These are phyloP conservation scores for Leptinotarsa lineolata DNA, from an alignment of 1,140 invertebrate species.

Conservation along the genomic window DNA sequence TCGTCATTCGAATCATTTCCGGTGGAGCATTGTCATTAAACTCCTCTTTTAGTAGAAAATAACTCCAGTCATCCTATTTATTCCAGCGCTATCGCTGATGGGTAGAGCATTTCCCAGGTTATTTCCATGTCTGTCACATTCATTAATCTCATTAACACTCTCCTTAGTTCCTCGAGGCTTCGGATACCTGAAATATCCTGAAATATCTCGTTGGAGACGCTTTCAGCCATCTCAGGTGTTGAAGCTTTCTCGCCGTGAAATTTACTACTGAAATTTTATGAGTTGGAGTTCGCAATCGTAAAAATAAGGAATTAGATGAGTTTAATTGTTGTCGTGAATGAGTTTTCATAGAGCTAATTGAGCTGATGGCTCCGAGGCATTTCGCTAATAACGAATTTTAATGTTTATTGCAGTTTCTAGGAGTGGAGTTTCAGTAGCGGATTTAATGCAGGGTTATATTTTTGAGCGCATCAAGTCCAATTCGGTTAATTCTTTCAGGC, in stretches of 20 bases:
- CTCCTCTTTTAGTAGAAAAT: background rate
- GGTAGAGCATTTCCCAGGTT: background rate
- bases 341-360: too few relatives aligned
- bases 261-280: constrained; percentile 10
- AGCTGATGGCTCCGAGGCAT: too few relatives aligned
- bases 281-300: background rate
- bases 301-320: background rate
- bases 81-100: background rate
- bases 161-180: background rate
- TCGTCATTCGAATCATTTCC: too few relatives aligned
- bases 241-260: constrained; percentile 5
- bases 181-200: constrained; percentile 6
- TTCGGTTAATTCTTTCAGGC: too few relatives aligned
- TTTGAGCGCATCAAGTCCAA: too few relatives aligned
- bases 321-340: background rate
- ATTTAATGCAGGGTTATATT: too few relatives aligned
- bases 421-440: too few relatives aligned
- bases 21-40: too few relatives aligned
- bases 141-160: constrained; percentile 17
- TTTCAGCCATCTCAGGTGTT: constrained; percentile 14
- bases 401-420: too few relatives aligned
- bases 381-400: too few relatives aligned
- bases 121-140: constrained; percentile 18
- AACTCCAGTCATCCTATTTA: background rate
- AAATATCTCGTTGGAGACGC: constrained; percentile 1